Conservation (phyloP, 2,113 vertebrate species). For the Corythoichthys intestinalis region DNA sequence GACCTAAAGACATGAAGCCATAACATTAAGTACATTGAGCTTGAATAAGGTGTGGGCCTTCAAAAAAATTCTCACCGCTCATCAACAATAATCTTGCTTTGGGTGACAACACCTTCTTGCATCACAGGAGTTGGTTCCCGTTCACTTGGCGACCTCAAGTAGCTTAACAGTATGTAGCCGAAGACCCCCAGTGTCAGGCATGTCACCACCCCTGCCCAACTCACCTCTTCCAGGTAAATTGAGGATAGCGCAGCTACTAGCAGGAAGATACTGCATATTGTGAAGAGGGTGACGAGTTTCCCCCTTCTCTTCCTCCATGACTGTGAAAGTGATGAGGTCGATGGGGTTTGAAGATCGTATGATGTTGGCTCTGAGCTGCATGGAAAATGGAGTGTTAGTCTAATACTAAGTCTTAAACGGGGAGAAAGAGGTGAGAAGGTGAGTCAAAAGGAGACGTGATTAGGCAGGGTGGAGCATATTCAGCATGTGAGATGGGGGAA, state of each 20-base stretch:
- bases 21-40: neutral
- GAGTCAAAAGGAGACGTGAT: too few relatives aligned
- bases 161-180: constrained; percentile 20
- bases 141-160: constrained; percentile 8
- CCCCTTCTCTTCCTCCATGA: neutral
- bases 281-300: neutral
- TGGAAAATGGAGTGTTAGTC: neutral
- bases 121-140: neutral
- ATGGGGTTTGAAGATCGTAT: neutral
- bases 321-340: constrained; percentile 9
- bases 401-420: too few relatives aligned
- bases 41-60: too few relatives aligned
- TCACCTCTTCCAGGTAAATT: constrained; percentile 18
- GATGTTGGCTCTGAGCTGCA: constrained; percentile 10
- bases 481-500: too few relatives aligned
- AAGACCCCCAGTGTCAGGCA: constrained; percentile 30
- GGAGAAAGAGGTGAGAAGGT: too few relatives aligned
- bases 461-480: too few relatives aligned
- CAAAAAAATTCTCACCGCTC: neutral
- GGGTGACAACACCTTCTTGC: neutral
- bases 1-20: constrained; percentile 30
- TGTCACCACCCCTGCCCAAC: constrained; percentile 41
- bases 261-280: constrained; percentile 30
- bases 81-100: neutral
- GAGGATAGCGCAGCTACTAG: constrained; percentile 41